Percentiles rank a stretch among this genome's conserved stretches.
phyloP scores from a whole-genome alignment of 2,888 invertebrate species.

The Cosmopolites sordidus region DNA sequence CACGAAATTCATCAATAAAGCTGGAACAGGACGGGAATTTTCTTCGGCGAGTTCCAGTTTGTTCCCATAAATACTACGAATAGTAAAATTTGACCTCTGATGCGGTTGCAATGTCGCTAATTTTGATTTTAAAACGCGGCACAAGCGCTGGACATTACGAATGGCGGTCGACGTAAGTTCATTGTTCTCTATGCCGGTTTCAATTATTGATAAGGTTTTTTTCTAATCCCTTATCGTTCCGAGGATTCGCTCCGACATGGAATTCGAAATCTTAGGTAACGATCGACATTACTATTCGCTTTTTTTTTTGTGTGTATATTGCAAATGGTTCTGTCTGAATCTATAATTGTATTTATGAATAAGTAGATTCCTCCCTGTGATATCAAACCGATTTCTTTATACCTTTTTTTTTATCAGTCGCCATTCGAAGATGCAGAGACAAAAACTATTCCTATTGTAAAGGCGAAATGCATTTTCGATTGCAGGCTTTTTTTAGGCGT shows the following conservation, averaged over 20 bases:
- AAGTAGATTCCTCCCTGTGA: background rate
- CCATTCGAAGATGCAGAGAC: too few relatives aligned
- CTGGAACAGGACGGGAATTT: background rate
- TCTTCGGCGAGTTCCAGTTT: slow-evolving; percentile 1
- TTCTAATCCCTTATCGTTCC: background rate
- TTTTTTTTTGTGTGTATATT: too few relatives aligned
- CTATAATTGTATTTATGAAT: background rate
- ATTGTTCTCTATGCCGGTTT: slow-evolving; percentile 50
- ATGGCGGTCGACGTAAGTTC: slow-evolving; percentile 55
- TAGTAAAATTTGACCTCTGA: slow-evolving; percentile 1
- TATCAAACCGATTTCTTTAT: too few relatives aligned
- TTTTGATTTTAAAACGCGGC: slow-evolving; percentile 46
- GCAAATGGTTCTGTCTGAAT: background rate
- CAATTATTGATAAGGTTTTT: slow-evolving; percentile 33
- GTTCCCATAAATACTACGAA: background rate
- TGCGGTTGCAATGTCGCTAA: slow-evolving; percentile 42
- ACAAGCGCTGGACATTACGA: slow-evolving; percentile 53
- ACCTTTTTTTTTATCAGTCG: too few relatives aligned
- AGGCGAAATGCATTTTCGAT: background rate
- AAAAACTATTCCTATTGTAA: background rate
- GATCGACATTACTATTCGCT: background rate
- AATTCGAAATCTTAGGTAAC: background rate
- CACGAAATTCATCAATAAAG: background rate
- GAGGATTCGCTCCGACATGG: background rate
- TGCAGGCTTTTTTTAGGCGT: background rate